These are phyloP conservation scores for Parelbella ahira DNA, from an alignment of 2,888 invertebrate genomes.

Conservation along the genomic window DNA sequence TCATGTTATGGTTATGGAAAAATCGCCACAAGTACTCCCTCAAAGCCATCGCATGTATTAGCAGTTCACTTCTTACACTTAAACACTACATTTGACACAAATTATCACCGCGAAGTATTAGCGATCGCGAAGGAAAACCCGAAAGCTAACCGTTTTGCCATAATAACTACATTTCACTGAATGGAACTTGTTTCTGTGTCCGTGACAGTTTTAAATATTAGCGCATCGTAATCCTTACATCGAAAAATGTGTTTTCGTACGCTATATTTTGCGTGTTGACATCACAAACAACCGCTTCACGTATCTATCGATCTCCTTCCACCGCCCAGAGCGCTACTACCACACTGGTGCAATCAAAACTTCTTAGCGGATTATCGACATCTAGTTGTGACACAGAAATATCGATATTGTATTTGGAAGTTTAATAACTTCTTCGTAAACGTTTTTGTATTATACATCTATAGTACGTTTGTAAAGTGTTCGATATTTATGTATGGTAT, in stretches of 20 bases:
- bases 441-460: too few relatives aligned
- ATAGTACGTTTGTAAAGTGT: too few relatives aligned
- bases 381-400: too few relatives aligned
- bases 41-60: conserved; percentile 45
- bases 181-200: conserved; percentile 2
- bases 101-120: conserved; percentile 62
- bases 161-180: conserved; percentile 26
- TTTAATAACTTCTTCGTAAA: too few relatives aligned
- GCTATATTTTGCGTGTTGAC: conserved; percentile 52
- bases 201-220: conserved; percentile 25
- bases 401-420: too few relatives aligned
- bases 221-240: conserved; percentile 21
- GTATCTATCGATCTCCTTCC: conserved; percentile 44
- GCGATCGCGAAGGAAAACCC: conserved; percentile 34
- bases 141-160: conserved; percentile 29
- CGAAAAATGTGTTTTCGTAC: conserved; percentile 32
- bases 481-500: too few relatives aligned
- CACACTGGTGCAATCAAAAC: too few relatives aligned
- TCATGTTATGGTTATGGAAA: conserved; percentile 54
- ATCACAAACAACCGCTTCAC: conserved; percentile 58
- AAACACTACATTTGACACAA: conserved; percentile 74
- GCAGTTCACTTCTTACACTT: conserved; percentile 27
- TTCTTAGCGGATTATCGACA: too few relatives aligned
- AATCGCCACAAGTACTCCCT: conserved; percentile 46
- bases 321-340: too few relatives aligned